Evolutionary conservation across 2,113 vertebrate genomes (phyloP).

Genomic region (Lanius ludovicianus): DNA sequence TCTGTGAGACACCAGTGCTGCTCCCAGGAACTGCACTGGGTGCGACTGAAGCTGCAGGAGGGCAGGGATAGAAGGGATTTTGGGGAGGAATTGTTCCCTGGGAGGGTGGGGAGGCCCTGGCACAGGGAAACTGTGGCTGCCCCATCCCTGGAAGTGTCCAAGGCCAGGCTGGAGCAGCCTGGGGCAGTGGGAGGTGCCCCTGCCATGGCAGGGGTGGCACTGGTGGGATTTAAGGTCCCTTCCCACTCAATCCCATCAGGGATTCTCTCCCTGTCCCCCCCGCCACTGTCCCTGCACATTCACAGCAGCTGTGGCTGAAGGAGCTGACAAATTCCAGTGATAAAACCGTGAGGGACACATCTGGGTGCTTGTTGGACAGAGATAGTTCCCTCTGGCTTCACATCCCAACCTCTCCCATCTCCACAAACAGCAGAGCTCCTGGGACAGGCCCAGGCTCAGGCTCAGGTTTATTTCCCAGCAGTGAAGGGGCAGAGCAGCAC

Average conservation of each 20-base stretch:
- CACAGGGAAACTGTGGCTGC: background rate
- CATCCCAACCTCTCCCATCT: background rate
- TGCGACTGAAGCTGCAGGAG: background rate
- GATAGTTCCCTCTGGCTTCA: background rate
- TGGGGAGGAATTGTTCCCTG: background rate
- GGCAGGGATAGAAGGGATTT: background rate
- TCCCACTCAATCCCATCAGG: background rate
- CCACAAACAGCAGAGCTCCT: background rate
- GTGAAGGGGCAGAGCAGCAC: background rate
- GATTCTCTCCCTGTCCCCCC: background rate
- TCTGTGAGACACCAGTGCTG: background rate
- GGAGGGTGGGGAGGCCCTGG: background rate
- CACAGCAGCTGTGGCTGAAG: background rate
- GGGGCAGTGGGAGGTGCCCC: background rate
- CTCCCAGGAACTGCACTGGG: background rate
- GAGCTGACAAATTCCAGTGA: too few species aligned
- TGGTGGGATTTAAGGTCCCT: background rate
- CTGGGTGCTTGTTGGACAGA: background rate
- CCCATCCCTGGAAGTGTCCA: background rate
- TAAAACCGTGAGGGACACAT: background rate
- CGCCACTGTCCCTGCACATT: accelerated
- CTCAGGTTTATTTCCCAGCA: background rate
- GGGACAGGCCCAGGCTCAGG: too few species aligned
- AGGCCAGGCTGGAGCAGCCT: background rate
- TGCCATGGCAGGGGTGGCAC: background rate